phyloP scores from a whole-genome alignment of 2,888 invertebrate genomes.

The Holacanthella duospinosa region DNA sequence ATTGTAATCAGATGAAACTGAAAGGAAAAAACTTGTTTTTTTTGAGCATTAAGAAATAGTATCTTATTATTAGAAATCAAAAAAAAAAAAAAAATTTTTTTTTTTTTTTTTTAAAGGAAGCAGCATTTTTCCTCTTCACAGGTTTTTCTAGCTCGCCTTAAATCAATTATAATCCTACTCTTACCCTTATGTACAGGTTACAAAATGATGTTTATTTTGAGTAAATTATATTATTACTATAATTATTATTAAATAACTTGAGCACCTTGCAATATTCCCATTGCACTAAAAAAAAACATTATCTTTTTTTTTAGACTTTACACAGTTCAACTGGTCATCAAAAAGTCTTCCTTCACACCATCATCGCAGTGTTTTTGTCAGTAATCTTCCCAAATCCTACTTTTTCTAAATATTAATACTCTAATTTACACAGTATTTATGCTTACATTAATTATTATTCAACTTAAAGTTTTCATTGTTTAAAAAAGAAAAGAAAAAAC shows the following conservation, averaged over 20 bases:
- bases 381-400: too few relatives aligned
- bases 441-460: too few relatives aligned
- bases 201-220: conserved; percentile 4
- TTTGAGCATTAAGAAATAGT: too few relatives aligned
- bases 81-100: too few relatives aligned
- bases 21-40: too few relatives aligned
- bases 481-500: too few relatives aligned
- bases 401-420: neutral
- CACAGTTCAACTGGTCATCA: neutral
- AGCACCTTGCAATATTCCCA: neutral
- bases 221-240: conserved; percentile 1
- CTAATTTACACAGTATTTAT: too few relatives aligned
- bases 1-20: too few relatives aligned
- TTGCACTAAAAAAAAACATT: neutral
- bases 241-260: neutral
- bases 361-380: too few relatives aligned
- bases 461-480: too few relatives aligned
- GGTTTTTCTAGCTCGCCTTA: neutral
- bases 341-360: neutral
- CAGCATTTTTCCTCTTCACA: too few relatives aligned
- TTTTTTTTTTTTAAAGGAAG: neutral
- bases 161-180: neutral
- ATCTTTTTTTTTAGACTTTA: neutral
- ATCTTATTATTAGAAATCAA: neutral
- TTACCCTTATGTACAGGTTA: neutral